These are phyloP conservation scores for Xenus cinereus DNA, from an alignment of 2,113 vertebrate species.

Conservation along the genomic window DNA sequence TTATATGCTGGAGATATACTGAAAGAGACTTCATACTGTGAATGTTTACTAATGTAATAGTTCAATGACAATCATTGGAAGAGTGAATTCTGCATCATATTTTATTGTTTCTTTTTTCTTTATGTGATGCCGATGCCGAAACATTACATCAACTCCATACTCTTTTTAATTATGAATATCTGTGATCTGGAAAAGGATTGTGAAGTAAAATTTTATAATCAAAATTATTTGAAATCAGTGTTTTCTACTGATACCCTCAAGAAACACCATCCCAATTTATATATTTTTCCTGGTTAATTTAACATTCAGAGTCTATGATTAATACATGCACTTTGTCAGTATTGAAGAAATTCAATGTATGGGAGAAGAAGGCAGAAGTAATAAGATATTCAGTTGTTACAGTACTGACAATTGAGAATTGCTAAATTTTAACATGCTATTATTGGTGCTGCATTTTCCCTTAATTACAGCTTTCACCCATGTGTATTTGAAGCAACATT, in stretches of 20 bases:
- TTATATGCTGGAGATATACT: constrained; percentile 77
- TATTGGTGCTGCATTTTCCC: constrained; percentile 64
- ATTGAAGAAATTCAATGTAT: constrained; percentile 48
- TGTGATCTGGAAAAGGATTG: constrained; percentile 70
- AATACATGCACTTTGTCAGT: constrained; percentile 44
- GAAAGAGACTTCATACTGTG: constrained; percentile 85
- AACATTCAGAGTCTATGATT: constrained; percentile 57
- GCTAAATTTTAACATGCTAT: constrained; percentile 70
- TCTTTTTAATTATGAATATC: constrained; percentile 68
- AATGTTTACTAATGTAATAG: constrained; percentile 80
- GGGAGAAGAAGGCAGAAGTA: constrained; percentile 43
- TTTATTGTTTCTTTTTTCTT: constrained; percentile 69
- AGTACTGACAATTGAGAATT: constrained; percentile 56
- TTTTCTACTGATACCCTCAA: constrained; percentile 64
- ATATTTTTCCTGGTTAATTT: constrained; percentile 38
- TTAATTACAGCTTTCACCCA: constrained; percentile 55
- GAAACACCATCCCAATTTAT: constrained; percentile 50
- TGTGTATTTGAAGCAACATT: constrained; percentile 25
- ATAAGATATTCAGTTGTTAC: constrained; percentile 51
- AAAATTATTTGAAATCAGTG: constrained; percentile 67
- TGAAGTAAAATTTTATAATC: constrained; percentile 75
- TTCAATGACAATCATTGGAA: constrained; percentile 84
- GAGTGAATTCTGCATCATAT: constrained; percentile 73
- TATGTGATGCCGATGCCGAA: constrained; percentile 65
- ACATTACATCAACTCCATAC: constrained; percentile 59